Evolutionary conservation across 2,113 vertebrate species (phyloP), one percentile per base, ranked within the genome.

Genomic region (Verasper variegatus): DNA sequence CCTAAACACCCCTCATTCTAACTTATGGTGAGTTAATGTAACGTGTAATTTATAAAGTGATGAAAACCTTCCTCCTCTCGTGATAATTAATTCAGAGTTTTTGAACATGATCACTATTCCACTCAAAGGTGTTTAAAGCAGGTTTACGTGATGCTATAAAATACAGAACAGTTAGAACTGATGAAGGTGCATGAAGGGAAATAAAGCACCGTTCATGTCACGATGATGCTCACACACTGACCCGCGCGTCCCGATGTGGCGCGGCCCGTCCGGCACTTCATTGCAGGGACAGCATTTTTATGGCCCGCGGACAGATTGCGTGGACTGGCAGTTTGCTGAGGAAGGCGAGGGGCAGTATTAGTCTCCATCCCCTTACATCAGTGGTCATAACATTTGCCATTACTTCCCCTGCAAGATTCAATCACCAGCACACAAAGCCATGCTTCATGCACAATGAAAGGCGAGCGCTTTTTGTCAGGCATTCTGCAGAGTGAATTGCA

Each of bases 381-480:
- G 76, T 74, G 86, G 87, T 88, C 87, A 86, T 92, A 91, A 92
- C 89, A 82, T 90, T 86, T 81, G 88, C 86, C 89, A 92, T 92
- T 90, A 89, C 88, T 91, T 85, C 82, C 75, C 81, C 76, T 78
- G 87, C 80, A 68, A 93, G 90, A 92, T 92, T 90, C 86, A 92
- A 91, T 93, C 92, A 89, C 76, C 71, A 49, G 82, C 83, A 15
- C 86, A 86, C 89, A 89, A 82, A 90, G 89, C 88, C 89, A 71
- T 90, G 90, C 84, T 84, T 88, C 83, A 87, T 62, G 71, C 88
- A 86, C 90, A 89, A 86, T 89, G 87, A 89, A 84, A 85, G 86
- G 84, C 83, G 70, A 87, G 85, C 85, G 89, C 82, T 85, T 90
- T 89, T 86, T 88, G 90, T 90, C 92, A 84, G 88, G 75, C 83